These are phyloP conservation scores for Phania funesta DNA, from an alignment of 2,888 invertebrate species.

Conservation along the genomic window DNA sequence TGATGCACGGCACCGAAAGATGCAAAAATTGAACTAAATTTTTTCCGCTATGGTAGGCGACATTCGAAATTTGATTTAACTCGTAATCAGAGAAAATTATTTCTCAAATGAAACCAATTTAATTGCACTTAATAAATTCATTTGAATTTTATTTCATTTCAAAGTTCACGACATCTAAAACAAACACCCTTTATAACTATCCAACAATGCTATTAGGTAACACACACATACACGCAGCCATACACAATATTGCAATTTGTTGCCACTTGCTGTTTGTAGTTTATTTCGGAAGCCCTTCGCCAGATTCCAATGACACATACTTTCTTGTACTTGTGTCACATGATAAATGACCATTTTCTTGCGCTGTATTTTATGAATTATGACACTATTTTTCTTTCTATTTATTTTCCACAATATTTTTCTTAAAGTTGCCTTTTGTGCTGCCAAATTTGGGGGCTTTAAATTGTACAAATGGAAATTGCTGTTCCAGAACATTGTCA, in stretches of 20 bases:
- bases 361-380: slow-evolving; percentile 69
- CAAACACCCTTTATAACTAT: too few relatives aligned
- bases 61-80: too few relatives aligned
- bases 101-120: too few relatives aligned
- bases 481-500: slow-evolving; percentile 68
- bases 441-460: slow-evolving; percentile 6
- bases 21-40: too few relatives aligned
- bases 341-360: slow-evolving; percentile 72
- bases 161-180: too few relatives aligned
- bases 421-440: slow-evolving; percentile 19
- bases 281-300: slow-evolving; percentile 7
- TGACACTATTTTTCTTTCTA: slow-evolving; percentile 57
- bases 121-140: too few relatives aligned
- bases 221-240: background rate
- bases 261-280: slow-evolving; percentile 41
- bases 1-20: too few relatives aligned
- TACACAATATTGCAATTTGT: slow-evolving; percentile 52
- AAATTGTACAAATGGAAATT: slow-evolving; percentile 55
- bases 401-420: background rate
- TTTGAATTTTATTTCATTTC: too few relatives aligned
- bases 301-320: slow-evolving; percentile 35
- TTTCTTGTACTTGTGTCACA: slow-evolving; percentile 69
- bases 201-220: background rate
- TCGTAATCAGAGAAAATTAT: too few relatives aligned
- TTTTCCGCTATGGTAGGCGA: too few relatives aligned